Evolutionary conservation across 2,797 vertebrate species (phyloP).

Genomic region (Sarcophilus harrisii): DNA sequence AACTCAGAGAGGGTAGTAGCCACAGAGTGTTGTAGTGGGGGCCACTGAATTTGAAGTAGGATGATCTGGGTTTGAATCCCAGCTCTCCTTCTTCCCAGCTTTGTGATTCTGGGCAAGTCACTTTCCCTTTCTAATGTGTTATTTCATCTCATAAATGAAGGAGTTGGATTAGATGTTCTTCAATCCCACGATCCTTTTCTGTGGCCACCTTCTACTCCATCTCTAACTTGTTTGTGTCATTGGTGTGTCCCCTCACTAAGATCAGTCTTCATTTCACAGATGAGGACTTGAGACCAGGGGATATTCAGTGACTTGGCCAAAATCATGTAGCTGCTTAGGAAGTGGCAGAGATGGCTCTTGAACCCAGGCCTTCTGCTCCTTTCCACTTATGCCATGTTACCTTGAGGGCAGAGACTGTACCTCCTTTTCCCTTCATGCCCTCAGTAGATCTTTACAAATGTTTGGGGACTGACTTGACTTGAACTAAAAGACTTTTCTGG

Average conservation of each 20-base stretch:
- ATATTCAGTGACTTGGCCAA: neutral
- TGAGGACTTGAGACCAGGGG: neutral
- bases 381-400: neutral
- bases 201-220: neutral
- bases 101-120: neutral
- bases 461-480: neutral
- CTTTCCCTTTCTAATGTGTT: neutral
- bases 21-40: neutral
- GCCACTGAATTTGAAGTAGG: neutral
- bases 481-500: neutral
- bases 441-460: neutral
- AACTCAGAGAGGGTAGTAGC: neutral
- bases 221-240: neutral
- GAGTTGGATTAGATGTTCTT: neutral
- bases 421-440: neutral
- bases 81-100: neutral
- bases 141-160: neutral
- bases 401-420: neutral
- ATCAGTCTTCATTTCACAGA: neutral
- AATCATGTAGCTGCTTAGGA: neutral
- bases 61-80: neutral
- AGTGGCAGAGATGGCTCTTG: neutral
- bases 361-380: neutral
- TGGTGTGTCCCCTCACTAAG: neutral
- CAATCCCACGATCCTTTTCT: neutral